These are phyloP conservation scores for Eretmocerus hayati DNA, from an alignment of 2,888 invertebrate species.

Conservation along the genomic window DNA sequence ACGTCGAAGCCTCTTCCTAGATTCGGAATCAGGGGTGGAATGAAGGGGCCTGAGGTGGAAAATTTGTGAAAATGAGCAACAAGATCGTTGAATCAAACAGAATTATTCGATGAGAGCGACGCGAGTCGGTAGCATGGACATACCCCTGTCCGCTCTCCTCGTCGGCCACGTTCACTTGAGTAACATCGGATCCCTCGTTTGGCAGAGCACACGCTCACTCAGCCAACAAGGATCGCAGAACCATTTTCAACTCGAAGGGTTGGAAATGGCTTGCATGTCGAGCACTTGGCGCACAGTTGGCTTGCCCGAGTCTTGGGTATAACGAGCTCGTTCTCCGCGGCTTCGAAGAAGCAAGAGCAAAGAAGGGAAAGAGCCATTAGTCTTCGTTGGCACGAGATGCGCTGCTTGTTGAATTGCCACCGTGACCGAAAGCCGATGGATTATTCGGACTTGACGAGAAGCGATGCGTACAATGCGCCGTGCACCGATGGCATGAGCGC, in stretches of 20 bases:
- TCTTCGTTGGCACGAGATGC: constrained; percentile 13
- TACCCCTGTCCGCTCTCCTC: no score
- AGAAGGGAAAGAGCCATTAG: constrained; percentile 19
- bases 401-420: constrained; percentile 1
- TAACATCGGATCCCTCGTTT: no score
- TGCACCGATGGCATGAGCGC: neutral
- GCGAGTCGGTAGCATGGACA: no score
- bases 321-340: constrained; percentile 18
- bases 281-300: neutral
- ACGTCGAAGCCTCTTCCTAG: no score
- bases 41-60: no score
- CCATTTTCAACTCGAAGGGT: neutral
- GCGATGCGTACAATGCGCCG: constrained; percentile 9
- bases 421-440: constrained; percentile 6
- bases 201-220: neutral
- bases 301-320: constrained; percentile 3
- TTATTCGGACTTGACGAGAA: constrained; percentile 20
- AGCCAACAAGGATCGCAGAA: constrained; percentile 1
- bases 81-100: no score
- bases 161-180: no score
- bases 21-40: no score
- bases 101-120: no score
- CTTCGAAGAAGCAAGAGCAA: neutral
- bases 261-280: constrained; percentile 16
- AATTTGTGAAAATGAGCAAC: no score